A percentile compares a stretch with the other conserved stretches of the same genome.
Conservation (phyloP, 2,888 invertebrate species). For the Euproctis similis region DNA sequence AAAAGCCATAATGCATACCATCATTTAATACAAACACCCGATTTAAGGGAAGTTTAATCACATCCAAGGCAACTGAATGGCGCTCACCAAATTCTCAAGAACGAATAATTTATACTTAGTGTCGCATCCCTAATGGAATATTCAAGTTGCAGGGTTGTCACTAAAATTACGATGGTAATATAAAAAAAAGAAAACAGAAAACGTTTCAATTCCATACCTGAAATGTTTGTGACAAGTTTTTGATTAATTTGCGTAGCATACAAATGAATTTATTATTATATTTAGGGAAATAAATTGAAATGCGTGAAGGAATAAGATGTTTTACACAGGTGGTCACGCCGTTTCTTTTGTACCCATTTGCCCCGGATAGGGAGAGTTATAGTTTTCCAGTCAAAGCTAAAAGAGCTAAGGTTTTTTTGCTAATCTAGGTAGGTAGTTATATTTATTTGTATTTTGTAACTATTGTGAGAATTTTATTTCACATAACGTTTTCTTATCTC, state of each 20-base stretch:
- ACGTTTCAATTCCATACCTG: constrained; percentile 16
- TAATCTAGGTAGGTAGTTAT: no score
- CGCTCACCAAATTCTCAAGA: constrained; percentile 33
- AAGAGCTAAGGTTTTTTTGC: no score
- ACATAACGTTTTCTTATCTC: no score
- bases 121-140: constrained; percentile 45
- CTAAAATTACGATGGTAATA: constrained; percentile 27
- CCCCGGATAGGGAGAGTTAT: no score
- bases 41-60: constrained; percentile 27
- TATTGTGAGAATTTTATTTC: no score
- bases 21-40: constrained; percentile 15
- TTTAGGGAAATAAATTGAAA: constrained; percentile 14
- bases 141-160: constrained; percentile 27
- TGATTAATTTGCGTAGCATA: constrained; percentile 26
- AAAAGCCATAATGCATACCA: constrained; percentile 5
- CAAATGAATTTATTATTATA: constrained; percentile 28
- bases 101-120: constrained; percentile 36
- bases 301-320: constrained; percentile 6
- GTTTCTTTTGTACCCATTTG: no score
- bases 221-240: constrained; percentile 31
- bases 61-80: constrained; percentile 24
- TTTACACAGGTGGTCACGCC: no score
- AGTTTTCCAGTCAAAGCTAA: no score
- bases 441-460: no score
- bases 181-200: no score